Base-by-base conservation (phyloP, 2,888 invertebrate genomes). In the Diplazon laetatorius region DNA sequence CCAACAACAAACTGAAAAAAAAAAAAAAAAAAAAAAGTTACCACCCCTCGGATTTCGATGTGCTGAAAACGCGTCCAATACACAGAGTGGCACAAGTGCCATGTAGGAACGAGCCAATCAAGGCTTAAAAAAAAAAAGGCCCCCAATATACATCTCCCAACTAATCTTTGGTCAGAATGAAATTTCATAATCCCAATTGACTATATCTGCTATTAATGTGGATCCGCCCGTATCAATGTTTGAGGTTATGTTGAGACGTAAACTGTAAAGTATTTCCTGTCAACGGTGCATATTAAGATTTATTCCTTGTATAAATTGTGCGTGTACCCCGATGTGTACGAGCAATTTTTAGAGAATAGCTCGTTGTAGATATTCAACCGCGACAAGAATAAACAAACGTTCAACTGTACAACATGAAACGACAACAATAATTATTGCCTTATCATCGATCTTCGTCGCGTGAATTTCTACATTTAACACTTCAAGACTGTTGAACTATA, bases 171-270 rank as follows among this genome's bases (percentile, higher is more conserved):
- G n/a, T n/a, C n/a, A n/a, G n/a, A n/a, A 22, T 50, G 50, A 20
- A 2, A 50, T 50, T 50, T 22, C 10, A n/a, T 0, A 3, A 12
- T 22, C 10, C 9, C 16, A 14, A 25, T 6, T 30, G 14, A 14
- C 4, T 14, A 42, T 60, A 25, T 14, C 14, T 42, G 25, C 30
- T 16, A 30, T 62, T 46, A 3, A 6, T n/a, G 44, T 22, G 16
- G 9, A 0, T 0, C 9, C 10, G 9, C 30, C n/a, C 39, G 8
- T 42, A 16, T 44, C 0, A 18, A 46, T 46, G 14, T 35, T 35
- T 22, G 48, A 48, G 35, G 63, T 63, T 63, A 63, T 18, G 35
- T n/a, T 12, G 25, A 16, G 30, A 1, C 35, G 30, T 16, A 22
- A 18, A 46, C 30, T 2, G 25, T 6, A 35, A 35, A 8, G 14